Base-by-base conservation (phyloP, 2,113 vertebrate species). In the Tachycineta bicolor region DNA sequence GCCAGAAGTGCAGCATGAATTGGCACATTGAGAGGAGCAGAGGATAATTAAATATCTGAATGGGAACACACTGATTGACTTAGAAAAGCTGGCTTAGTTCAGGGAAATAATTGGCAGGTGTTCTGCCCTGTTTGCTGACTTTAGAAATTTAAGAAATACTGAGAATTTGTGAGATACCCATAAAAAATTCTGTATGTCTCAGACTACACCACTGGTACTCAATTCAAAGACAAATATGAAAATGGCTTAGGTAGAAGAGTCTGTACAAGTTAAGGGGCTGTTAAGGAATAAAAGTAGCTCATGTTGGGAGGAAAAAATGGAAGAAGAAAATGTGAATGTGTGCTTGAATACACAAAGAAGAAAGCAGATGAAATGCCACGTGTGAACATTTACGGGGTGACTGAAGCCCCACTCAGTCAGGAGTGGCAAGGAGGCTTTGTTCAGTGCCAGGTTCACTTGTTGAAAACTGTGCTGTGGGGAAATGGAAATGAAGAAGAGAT, bases 91-190 rank as follows among this genome's bases (percentile, higher is more conserved):
- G 86, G 56, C 93, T 93, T 77, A 79, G 71, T 82, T 94, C 34
- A 49, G 78, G 53, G 67, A 94, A 96, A 88, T 93, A 97, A 94
- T 78, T 94, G 95, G 92, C 94, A 96, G 92, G 80, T 96, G 50
- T 69, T 94, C 74, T 77, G 37, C 62, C 93, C 79, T 94, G 58
- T 86, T 96, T 93, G 74, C 75, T 95, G 95, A 92, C 86, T 95
- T 95, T 14, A 83, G 68, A 43, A 89, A 78, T 37, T 44, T n/a
- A 86, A 93, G 76, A 81, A 94, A 91, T 14, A 7, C 76, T 60
- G 53, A 49, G 60, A 95, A 86, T 25, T 73, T 86, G 44, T 79
- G 69, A 88, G 77, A 67, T 80, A 87, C 67, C 73, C 77, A 14
- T 53, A 67, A 89, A 67, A 69, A 69, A 60, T 56, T 52, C 46